Conservation (phyloP, 2,888 invertebrate genomes). For the Nipponacmea schrenckii region DNA sequence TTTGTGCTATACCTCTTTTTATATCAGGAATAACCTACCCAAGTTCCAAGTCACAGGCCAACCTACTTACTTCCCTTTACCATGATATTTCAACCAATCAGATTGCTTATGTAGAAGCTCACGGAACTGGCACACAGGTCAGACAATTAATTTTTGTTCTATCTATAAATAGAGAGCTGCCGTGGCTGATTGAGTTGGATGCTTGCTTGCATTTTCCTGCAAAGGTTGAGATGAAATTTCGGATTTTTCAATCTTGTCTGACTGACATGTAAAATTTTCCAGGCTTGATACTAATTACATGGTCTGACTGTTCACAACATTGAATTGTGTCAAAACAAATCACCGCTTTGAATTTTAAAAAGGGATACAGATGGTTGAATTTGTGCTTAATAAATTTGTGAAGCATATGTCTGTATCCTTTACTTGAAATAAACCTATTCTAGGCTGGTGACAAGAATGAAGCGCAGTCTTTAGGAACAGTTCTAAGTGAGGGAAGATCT, state of each 20-base stretch:
- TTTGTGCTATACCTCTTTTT: too few relatives aligned
- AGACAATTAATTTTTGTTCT: not conserved
- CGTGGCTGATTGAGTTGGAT: too few relatives aligned
- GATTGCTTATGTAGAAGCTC: conserved; percentile 91
- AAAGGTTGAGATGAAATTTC: too few relatives aligned
- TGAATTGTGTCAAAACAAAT: not conserved
- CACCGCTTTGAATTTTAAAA: not conserved
- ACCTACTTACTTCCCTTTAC: conserved; percentile 79
- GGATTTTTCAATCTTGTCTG: too few relatives aligned
- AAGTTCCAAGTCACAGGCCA: conserved; percentile 75
- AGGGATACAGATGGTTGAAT: too few relatives aligned
- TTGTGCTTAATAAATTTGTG: too few relatives aligned
- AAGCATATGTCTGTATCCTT: too few relatives aligned
- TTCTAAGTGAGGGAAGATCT: conserved; percentile 37
- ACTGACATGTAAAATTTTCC: too few relatives aligned
- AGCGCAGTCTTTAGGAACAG: conserved; percentile 87
- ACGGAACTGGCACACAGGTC: conserved; percentile 92
- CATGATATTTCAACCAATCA: conserved; percentile 81
- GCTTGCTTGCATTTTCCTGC: too few relatives aligned
- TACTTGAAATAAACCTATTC: not conserved
- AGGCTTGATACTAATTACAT: too few relatives aligned
- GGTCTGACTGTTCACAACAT: too few relatives aligned
- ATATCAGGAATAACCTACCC: conserved; percentile 70
- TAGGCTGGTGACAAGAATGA: conserved; percentile 86
- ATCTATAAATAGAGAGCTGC: too few relatives aligned